These are phyloP conservation scores for Apotomis capreana DNA, from an alignment of 2,888 invertebrate species.

Conservation along the genomic window DNA sequence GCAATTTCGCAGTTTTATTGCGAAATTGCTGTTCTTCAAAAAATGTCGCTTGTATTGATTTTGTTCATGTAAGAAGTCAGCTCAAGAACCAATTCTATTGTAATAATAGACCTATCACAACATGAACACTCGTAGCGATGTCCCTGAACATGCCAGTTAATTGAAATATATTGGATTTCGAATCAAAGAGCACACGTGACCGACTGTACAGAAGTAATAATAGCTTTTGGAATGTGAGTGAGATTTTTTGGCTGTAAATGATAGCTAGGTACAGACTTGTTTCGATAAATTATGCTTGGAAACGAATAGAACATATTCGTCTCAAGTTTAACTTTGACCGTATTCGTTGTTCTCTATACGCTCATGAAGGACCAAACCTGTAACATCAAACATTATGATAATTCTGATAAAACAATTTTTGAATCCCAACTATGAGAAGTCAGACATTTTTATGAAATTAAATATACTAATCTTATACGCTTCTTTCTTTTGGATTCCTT, in stretches of 20 bases:
- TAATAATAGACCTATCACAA: background rate
- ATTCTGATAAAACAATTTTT: no score
- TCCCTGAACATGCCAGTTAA: slow-evolving; percentile 27
- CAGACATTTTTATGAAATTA: no score
- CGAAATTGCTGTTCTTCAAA: background rate
- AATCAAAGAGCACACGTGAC: slow-evolving; percentile 13
- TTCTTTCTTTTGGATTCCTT: no score
- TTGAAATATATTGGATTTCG: slow-evolving; percentile 22
- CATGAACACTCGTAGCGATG: background rate
- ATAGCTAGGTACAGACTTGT: background rate
- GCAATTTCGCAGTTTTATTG: no score
- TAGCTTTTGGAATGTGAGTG: background rate
- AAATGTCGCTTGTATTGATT: background rate
- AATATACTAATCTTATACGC: no score
- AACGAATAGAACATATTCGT: no score
- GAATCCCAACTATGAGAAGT: no score
- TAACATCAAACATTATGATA: no score
- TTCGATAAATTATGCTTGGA: no score
- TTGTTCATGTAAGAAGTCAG: background rate
- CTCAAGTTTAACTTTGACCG: no score
- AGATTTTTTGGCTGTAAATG: background rate
- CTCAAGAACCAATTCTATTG: slow-evolving; percentile 1
- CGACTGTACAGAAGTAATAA: background rate
- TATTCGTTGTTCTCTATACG: no score
- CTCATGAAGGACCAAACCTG: no score